These are phyloP conservation scores for Subanguina moxae DNA, from an alignment of 1,140 invertebrate genomes.

Conservation along the genomic window DNA sequence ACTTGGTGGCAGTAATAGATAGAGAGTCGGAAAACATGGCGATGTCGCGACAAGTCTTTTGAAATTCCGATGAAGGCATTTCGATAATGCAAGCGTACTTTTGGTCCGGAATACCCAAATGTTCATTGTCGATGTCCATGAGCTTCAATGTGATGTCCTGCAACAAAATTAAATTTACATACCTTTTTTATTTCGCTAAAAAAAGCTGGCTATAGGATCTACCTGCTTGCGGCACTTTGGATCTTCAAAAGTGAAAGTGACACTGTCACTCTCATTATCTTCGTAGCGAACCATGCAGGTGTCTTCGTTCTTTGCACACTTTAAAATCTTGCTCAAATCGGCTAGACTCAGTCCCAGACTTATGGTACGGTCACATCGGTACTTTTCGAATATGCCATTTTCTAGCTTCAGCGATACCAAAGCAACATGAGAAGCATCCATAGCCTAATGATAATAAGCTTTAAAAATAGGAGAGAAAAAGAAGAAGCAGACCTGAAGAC, in stretches of 20 bases:
- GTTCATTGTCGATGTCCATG: constrained; percentile 97
- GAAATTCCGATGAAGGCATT: constrained; percentile 89
- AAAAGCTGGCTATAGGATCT: too few relatives aligned
- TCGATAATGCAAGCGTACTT: constrained; percentile 94
- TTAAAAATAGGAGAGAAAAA: too few relatives aligned
- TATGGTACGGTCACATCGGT: constrained; percentile 92
- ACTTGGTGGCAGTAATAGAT: constrained; percentile 89
- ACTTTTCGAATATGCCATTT: constrained; percentile 95
- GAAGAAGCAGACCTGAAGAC: constrained; percentile 66
- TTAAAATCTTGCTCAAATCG: constrained; percentile 86
- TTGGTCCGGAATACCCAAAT: constrained; percentile 95
- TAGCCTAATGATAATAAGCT: constrained; percentile 77
- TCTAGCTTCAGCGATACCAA: constrained; percentile 86
- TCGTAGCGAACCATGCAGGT: constrained; percentile 60
- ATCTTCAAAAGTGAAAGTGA: constrained; percentile 91
- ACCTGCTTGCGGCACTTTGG: constrained; percentile 59
- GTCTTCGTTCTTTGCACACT: constrained; percentile 79
- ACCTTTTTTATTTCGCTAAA: too few relatives aligned
- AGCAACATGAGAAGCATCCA: constrained; percentile 98
- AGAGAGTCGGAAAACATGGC: constrained; percentile 96
- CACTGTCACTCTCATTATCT: constrained; percentile 87
- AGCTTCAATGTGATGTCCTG: constrained; percentile 98
- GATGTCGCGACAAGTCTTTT: constrained; percentile 88
- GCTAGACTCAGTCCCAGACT: constrained; percentile 94
- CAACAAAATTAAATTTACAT: constrained; percentile 61